phyloP scores from a whole-genome alignment of 2,888 invertebrate species.

The Micoletzkya japonica region DNA sequence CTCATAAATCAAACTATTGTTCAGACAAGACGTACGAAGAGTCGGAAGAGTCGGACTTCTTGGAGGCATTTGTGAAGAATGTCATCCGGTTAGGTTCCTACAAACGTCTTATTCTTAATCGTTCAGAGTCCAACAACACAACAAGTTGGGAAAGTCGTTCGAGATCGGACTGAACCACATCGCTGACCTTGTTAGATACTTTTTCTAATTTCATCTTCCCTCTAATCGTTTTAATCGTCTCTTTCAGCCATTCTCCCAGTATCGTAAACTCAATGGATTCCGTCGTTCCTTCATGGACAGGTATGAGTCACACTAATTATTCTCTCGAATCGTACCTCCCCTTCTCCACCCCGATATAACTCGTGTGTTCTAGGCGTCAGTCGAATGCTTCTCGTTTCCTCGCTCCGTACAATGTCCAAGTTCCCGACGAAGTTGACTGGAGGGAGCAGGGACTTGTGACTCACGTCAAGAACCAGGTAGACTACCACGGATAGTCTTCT shows the following conservation, averaged over 20 bases:
- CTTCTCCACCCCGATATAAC: not conserved
- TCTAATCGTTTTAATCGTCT: slow-evolving; percentile 1
- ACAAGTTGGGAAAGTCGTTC: slow-evolving; percentile 51
- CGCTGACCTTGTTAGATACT: slow-evolving; percentile 51
- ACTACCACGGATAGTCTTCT: not conserved
- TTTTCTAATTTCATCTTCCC: not conserved
- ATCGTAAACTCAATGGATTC: slow-evolving; percentile 61
- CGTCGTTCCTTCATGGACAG: slow-evolving; percentile 33
- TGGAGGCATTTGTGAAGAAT: slow-evolving; percentile 61
- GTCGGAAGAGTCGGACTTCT: slow-evolving; percentile 52
- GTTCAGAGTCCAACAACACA: slow-evolving; percentile 51
- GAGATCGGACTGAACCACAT: slow-evolving; percentile 58
- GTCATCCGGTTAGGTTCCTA: slow-evolving; percentile 40
- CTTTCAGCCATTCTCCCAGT: slow-evolving; percentile 54
- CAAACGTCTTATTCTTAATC: not conserved
- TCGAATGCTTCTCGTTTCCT: slow-evolving; percentile 51
- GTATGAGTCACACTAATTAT: not conserved
- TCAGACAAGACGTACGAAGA: slow-evolving; percentile 53
- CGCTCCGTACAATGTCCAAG: slow-evolving; percentile 53
- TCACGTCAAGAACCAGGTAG: slow-evolving; percentile 53
- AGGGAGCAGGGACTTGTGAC: slow-evolving; percentile 58
- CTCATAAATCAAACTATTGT: slow-evolving; percentile 19
- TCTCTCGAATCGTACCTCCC: too few species aligned
- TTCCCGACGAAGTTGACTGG: slow-evolving; percentile 61
- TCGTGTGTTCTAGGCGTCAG: slow-evolving; percentile 25